Percentiles rank a stretch among this genome's conserved stretches.
phyloP scores from a whole-genome alignment of 2,113 vertebrate genomes.

The Gavia stellata region DNA sequence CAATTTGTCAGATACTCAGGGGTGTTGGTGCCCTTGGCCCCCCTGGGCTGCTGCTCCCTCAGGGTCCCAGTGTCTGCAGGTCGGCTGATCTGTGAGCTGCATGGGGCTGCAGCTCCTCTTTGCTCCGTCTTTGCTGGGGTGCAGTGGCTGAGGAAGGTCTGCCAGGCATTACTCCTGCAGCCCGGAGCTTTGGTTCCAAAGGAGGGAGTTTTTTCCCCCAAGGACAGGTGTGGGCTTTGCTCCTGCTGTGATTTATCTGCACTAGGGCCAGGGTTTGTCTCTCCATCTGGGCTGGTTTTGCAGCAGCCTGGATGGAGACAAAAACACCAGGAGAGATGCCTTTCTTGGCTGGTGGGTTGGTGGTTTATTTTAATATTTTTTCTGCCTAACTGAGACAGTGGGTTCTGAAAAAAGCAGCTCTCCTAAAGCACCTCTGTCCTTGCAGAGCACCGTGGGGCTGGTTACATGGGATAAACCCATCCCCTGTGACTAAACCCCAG shows the following conservation, averaged over 20 bases:
- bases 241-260: background rate
- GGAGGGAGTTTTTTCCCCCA: background rate
- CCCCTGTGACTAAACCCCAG: background rate
- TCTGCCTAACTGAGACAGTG: background rate
- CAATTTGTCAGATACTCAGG: background rate
- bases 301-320: background rate
- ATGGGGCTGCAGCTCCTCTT: background rate
- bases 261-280: background rate
- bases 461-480: background rate
- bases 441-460: background rate
- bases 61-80: background rate
- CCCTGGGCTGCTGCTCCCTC: background rate
- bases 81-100: background rate
- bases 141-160: background rate
- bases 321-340: background rate
- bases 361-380: background rate
- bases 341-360: background rate
- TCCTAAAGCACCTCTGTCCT: background rate
- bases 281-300: background rate
- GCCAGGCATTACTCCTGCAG: background rate
- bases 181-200: background rate
- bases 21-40: background rate
- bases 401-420: background rate
- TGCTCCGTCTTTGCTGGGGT: background rate
- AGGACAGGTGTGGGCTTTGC: background rate